Evolutionary conservation across 2,888 invertebrate species (phyloP).

Genomic region (Pelosia muscerda): DNA sequence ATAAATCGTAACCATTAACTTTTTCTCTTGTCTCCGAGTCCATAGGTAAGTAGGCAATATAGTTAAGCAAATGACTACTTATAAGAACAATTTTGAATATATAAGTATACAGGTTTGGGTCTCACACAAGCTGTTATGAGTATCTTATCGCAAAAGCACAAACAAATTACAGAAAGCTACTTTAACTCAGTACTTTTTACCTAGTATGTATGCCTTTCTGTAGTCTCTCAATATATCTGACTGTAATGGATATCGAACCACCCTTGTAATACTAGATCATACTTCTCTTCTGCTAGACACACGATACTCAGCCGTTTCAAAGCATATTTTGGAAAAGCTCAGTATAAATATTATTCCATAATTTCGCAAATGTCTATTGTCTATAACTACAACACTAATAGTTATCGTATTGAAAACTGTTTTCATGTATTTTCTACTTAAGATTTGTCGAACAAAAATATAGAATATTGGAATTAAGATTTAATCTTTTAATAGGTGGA

Average conservation of each 20-base stretch:
- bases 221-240: slow-evolving; percentile 44
- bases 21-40: slow-evolving; percentile 25
- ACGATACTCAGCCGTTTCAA: slow-evolving; percentile 51
- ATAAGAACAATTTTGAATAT: slow-evolving; percentile 27
- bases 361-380: not conserved
- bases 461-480: slow-evolving; percentile 65
- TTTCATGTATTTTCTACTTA: not conserved
- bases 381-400: not conserved
- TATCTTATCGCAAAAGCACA: slow-evolving; percentile 7
- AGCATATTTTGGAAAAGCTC: slow-evolving; percentile 7
- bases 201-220: slow-evolving; percentile 10
- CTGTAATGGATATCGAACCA: slow-evolving; percentile 66
- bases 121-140: slow-evolving; percentile 15
- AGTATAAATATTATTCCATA: not conserved
- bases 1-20: slow-evolving; percentile 24
- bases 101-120: slow-evolving; percentile 17
- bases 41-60: slow-evolving; percentile 20
- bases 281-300: slow-evolving; percentile 55
- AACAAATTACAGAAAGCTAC: slow-evolving; percentile 31
- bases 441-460: not conserved
- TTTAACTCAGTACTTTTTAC: slow-evolving; percentile 13
- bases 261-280: slow-evolving; percentile 58
- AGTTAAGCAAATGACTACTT: slow-evolving; percentile 24
- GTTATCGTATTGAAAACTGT: not conserved
- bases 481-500: slow-evolving; percentile 63